Evolutionary conservation across 2,113 vertebrate genomes (phyloP).

Genomic region (Hassar affinis): DNA sequence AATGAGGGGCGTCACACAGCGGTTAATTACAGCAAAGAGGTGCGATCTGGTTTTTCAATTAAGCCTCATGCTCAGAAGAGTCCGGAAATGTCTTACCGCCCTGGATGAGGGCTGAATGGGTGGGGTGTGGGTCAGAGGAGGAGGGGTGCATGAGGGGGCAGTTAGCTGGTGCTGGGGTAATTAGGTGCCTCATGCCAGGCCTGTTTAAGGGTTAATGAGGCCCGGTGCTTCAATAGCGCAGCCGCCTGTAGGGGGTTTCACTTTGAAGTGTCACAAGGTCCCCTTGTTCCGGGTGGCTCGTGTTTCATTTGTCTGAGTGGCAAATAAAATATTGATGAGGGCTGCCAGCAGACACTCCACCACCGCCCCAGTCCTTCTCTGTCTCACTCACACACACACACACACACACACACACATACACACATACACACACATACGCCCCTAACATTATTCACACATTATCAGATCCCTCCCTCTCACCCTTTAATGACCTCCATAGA

Average conservation of each 20-base stretch:
- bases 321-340: slow-evolving; percentile 99
- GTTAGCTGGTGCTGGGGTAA: slow-evolving; percentile 79
- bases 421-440: slow-evolving; percentile 61
- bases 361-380: slow-evolving; percentile 50
- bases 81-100: slow-evolving; percentile 80
- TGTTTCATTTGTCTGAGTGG: slow-evolving; percentile 99
- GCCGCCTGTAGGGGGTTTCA: slow-evolving; percentile 98
- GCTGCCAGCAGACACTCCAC: slow-evolving; percentile 81
- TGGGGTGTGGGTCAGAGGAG: slow-evolving; percentile 23
- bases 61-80: slow-evolving; percentile 80
- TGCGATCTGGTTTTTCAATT: slow-evolving; percentile 94
- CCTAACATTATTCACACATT: slow-evolving; percentile 97
- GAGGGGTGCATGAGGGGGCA: slow-evolving; percentile 29
- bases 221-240: slow-evolving; percentile 97
- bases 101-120: slow-evolving; percentile 53
- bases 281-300: slow-evolving; percentile 99
- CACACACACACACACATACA: slow-evolving; percentile 27
- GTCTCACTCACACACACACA: slow-evolving; percentile 49
- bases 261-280: slow-evolving; percentile 99
- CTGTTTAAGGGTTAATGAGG: slow-evolving; percentile 99
- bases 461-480: slow-evolving; percentile 71
- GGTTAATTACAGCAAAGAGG: slow-evolving; percentile 82
- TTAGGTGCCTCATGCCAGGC: slow-evolving; percentile 88
- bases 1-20: slow-evolving; percentile 75
- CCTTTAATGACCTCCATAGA: slow-evolving; percentile 68